Evolutionary conservation across 2,888 invertebrate species (phyloP).

Genomic region (Esperia sulphurella): DNA sequence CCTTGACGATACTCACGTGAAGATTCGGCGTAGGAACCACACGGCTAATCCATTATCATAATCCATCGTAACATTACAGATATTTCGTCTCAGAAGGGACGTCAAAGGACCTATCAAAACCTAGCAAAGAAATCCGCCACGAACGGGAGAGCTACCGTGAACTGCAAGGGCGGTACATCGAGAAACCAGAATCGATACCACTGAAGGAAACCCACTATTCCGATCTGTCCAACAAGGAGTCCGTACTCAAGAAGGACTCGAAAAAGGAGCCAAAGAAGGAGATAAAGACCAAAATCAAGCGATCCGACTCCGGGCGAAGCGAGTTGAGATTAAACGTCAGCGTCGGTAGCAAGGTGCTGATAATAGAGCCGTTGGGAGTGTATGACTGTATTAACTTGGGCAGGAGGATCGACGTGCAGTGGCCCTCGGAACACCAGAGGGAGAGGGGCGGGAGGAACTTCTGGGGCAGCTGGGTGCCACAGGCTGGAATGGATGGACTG

Average conservation of each 20-base stretch:
- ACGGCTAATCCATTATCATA: too few relatives aligned
- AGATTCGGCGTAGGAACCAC: too few relatives aligned
- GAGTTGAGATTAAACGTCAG: conserved; percentile 62
- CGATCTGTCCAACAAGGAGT: conserved; percentile 55
- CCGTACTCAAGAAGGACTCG: conserved; percentile 45
- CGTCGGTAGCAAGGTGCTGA: conserved; percentile 69
- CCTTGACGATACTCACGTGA: too few relatives aligned
- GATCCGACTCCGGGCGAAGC: conserved; percentile 62
- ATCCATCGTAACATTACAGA: conserved; percentile 30
- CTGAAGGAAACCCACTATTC: conserved; percentile 59
- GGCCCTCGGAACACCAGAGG: conserved; percentile 95
- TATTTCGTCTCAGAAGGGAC: conserved; percentile 67
- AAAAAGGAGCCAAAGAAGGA: conserved; percentile 55
- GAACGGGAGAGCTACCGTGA: conserved; percentile 71
- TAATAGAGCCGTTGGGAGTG: conserved; percentile 79
- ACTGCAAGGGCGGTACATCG: conserved; percentile 67
- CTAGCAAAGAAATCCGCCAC: conserved; percentile 70
- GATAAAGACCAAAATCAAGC: conserved; percentile 64
- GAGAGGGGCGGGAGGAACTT: conserved; percentile 91
- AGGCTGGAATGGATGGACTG: conserved; percentile 94
- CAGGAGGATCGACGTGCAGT: conserved; percentile 94
- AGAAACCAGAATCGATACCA: conserved; percentile 56
- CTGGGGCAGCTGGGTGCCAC: conserved; percentile 94
- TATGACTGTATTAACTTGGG: conserved; percentile 96
- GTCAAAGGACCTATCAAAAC: conserved; percentile 66